Evolutionary conservation across 2,888 invertebrate species (phyloP).

Genomic region (Sericinus montela): DNA sequence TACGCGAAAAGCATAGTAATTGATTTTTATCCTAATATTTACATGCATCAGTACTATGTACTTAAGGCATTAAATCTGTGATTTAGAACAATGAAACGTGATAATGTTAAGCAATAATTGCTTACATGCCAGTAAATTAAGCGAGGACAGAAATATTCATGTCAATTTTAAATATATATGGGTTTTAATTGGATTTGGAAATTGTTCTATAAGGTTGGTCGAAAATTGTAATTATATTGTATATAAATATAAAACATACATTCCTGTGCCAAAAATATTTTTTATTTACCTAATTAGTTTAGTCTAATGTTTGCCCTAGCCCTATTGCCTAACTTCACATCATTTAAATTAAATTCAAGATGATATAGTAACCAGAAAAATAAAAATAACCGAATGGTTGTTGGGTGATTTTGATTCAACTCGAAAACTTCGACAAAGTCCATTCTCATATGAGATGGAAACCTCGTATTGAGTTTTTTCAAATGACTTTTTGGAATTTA

Average conservation of each 20-base stretch:
- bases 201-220: neutral
- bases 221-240: neutral
- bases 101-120: constrained; percentile 11
- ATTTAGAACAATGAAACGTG: constrained; percentile 17
- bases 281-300: neutral
- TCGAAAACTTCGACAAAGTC: too few species aligned
- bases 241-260: constrained; percentile 8
- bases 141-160: constrained; percentile 7
- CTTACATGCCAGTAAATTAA: constrained; percentile 12
- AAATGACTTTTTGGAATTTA: too few species aligned
- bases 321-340: too few species aligned
- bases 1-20: neutral
- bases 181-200: constrained; percentile 2
- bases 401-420: too few species aligned
- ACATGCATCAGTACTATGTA: constrained; percentile 28
- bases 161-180: constrained; percentile 2
- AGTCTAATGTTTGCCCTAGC: too few species aligned
- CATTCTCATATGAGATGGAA: too few species aligned
- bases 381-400: too few species aligned
- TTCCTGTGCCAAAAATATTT: constrained; percentile 3
- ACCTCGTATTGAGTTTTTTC: too few species aligned
- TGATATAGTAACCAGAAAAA: too few species aligned
- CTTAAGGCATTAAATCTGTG: constrained; percentile 24
- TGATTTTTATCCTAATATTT: constrained; percentile 16
- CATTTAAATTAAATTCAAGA: too few species aligned